Base-by-base conservation (phyloP, 2,888 invertebrate species). In the Meteorus cinctellus region DNA sequence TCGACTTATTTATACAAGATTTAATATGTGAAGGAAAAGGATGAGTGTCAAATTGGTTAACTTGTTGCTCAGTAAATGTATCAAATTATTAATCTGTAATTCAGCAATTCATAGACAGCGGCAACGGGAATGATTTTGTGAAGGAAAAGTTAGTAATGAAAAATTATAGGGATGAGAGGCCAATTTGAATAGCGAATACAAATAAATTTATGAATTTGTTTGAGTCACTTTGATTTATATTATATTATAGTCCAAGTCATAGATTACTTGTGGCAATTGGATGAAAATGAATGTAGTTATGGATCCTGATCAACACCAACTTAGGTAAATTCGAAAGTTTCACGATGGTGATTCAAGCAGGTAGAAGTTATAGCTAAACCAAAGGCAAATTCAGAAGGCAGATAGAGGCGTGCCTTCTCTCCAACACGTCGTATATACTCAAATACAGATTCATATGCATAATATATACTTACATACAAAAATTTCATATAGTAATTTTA, bases 321-420 rank as follows among this genome's bases (percentile, higher is more conserved):
- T 86, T 86, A 85, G 85, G 83, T 86, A 86, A n/a, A 24, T 85
- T 84, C 83, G 82, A 85, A 82, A 83, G 87, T 87, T 86, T 85
- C 82, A 84, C 84, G 83, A 85, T 79, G 68, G 51, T 29, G 12
- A 45, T 60, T 68, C 34, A 48, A 24, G 19, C 72, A 27, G 62
- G 65, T 55, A 73, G 41, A 66, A 59, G 74, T 75, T 34, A 8
- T 6, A 0, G 8, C 8, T 34, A 34, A 34, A 8, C 5, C 34
- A 66, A 67, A 51, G 55, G 36, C 24, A 66, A 45, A 59, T 8
- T 2, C 41, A 41, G 41, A 12, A 41, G 41, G 12, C 55, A 73
- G 24, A 24, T 24, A 24, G 71, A 75, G 76, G 60, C 55, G 70
- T 34, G 63, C 24, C 75, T 71, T 5, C 29, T 66, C 36, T 24